A percentile compares a stretch with the other conserved stretches of the same genome.
phyloP scores from a whole-genome alignment of 2,888 invertebrate genomes.

The Caenorhabditis japonica region DNA sequence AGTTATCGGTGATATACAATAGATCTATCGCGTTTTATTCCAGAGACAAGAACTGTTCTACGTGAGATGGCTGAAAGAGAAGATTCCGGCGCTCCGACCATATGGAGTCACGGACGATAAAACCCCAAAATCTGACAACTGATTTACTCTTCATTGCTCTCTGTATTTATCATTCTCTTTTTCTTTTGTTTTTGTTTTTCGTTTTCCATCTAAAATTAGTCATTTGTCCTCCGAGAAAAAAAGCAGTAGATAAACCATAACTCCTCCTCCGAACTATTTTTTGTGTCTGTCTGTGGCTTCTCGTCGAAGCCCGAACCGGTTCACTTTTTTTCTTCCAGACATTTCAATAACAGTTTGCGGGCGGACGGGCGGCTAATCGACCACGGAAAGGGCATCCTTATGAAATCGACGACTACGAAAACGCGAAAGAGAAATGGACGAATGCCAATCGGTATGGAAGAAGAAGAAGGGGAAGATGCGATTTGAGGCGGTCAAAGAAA shows the following conservation, averaged over 20 bases:
- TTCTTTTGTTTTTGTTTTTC: constrained; percentile 2
- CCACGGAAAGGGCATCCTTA: constrained; percentile 37
- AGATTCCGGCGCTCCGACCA: constrained; percentile 63
- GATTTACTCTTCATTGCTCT: constrained; percentile 7
- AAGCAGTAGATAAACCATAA: constrained; percentile 35
- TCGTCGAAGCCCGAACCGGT: constrained; percentile 2
- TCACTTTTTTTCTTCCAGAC: constrained; percentile 3
- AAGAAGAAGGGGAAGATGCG: constrained; percentile 14
- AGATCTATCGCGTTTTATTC: background rate
- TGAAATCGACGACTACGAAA: constrained; percentile 28
- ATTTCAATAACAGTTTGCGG: constrained; percentile 48
- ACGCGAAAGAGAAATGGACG: constrained; percentile 12
- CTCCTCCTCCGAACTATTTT: background rate
- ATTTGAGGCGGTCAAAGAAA: background rate
- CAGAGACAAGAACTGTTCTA: constrained; percentile 72
- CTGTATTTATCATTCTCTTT: constrained; percentile 18
- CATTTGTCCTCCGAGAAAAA: background rate
- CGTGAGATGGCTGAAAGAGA: constrained; percentile 70
- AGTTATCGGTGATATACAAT: background rate
- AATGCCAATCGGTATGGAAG: constrained; percentile 44
- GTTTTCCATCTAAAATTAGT: constrained; percentile 1
- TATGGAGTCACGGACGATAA: constrained; percentile 63
- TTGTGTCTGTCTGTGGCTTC: background rate
- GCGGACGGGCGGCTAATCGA: constrained; percentile 50
- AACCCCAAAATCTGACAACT: constrained; percentile 37